These are phyloP conservation scores for Zoanthus sociatus DNA, from an alignment of 92 coral and sea anemone species.

Conservation along the genomic window DNA sequence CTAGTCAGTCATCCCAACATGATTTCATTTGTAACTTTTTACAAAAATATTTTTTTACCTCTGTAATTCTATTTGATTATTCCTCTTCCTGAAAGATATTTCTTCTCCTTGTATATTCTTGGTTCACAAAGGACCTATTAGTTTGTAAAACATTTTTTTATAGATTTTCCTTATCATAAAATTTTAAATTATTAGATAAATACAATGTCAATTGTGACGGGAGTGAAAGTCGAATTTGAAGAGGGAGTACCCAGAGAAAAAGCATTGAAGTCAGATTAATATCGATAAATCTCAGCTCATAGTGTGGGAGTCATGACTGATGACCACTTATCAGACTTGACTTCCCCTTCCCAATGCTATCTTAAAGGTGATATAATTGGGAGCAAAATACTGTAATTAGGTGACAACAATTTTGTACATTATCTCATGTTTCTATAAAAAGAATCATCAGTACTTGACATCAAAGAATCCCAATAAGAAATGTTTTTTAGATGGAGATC, in stretches of 20 bases:
- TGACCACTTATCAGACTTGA: too few species aligned
- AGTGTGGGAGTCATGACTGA: too few species aligned
- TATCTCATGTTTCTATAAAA: slow-evolving; percentile 34
- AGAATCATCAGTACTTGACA: slow-evolving; percentile 36
- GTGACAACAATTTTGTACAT: slow-evolving; percentile 6
- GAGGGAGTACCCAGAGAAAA: too few species aligned
- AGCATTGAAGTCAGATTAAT: too few species aligned
- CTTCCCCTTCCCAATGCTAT: too few species aligned
- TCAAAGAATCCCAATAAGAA: slow-evolving; percentile 39
- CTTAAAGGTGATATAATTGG: background rate
- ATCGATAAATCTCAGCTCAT: too few species aligned
- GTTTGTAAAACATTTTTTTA: slow-evolving; percentile 1
- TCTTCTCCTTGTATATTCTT: slow-evolving; percentile 41
- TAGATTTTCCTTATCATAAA: slow-evolving; percentile 19
- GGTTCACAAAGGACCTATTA: slow-evolving; percentile 48
- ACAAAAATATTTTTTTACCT: slow-evolving; percentile 15
- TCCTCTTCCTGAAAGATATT: slow-evolving; percentile 37
- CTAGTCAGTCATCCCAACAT: background rate
- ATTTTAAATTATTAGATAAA: background rate
- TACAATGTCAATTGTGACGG: background rate
- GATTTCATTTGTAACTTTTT: background rate
- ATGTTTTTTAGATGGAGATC: slow-evolving; percentile 41
- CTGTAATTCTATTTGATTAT: slow-evolving; percentile 12
- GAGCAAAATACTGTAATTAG: slow-evolving; percentile 4
- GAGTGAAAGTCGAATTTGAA: background rate